phyloP scores from a whole-genome alignment of 2,888 invertebrate genomes.

The Hermodice carunculata region DNA sequence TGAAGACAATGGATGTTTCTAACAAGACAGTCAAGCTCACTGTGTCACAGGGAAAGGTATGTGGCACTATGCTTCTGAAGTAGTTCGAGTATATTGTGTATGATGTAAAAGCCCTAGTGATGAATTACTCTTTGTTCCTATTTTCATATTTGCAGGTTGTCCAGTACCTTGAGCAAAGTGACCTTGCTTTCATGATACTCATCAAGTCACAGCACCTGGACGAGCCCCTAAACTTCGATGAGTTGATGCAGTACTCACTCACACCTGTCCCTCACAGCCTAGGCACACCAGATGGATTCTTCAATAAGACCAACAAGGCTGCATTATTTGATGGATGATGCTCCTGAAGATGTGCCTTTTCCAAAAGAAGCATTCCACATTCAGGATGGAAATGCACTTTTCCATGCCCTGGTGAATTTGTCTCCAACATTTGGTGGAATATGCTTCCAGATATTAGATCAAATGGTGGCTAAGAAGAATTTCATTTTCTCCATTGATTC shows the following conservation, averaged over 20 bases:
- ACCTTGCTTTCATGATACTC: constrained; percentile 5
- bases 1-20: constrained; percentile 15
- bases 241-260: not conserved
- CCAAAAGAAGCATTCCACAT: constrained; percentile 5
- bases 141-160: not conserved
- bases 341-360: not conserved
- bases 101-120: too few relatives aligned
- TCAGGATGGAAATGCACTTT: constrained; percentile 26
- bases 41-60: constrained; percentile 27
- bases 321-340: constrained; percentile 16
- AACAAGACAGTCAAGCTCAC: constrained; percentile 27
- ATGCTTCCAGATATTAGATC: constrained; percentile 18
- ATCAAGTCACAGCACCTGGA: constrained; percentile 1
- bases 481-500: constrained; percentile 21
- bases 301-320: constrained; percentile 24
- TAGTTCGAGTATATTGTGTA: too few relatives aligned
- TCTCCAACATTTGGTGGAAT: constrained; percentile 22
- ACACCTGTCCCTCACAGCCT: constrained; percentile 3
- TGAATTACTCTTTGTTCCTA: too few relatives aligned
- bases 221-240: not conserved
- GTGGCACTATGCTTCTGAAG: too few relatives aligned
- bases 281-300: constrained; percentile 11
- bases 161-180: constrained; percentile 11
- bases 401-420: constrained; percentile 10
- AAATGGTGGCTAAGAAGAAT: constrained; percentile 23